Conservation (phyloP, 2,888 invertebrate species). For the Morpho achilles region DNA sequence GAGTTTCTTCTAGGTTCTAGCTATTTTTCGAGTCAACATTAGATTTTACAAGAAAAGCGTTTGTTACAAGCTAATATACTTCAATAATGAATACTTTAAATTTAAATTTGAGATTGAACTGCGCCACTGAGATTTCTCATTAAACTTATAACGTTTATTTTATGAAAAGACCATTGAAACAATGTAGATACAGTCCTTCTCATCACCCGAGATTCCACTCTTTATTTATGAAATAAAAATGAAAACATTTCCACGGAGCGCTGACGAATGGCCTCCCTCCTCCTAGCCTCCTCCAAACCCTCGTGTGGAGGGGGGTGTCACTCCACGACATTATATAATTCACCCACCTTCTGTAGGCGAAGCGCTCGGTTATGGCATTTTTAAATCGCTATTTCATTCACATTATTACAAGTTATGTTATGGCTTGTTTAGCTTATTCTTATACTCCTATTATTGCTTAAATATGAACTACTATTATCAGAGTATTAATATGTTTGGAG, state of each 20-base stretch:
- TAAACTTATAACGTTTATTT: background rate
- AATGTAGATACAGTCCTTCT: constrained; percentile 36
- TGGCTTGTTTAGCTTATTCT: too few species aligned
- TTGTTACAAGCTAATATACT: too few species aligned
- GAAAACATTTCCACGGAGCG: constrained; percentile 71
- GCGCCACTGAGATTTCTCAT: too few species aligned
- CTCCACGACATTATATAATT: constrained; percentile 33
- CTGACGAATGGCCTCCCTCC: constrained; percentile 45
- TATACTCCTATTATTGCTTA: too few species aligned
- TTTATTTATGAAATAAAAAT: constrained; percentile 78
- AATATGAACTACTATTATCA: too few species aligned
- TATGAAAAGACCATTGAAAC: constrained; percentile 16
- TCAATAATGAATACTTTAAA: too few species aligned
- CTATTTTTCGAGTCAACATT: too few species aligned
- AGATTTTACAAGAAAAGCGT: too few species aligned
- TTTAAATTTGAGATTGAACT: too few species aligned
- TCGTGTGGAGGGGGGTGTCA: constrained; percentile 19
- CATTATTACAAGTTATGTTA: constrained; percentile 8
- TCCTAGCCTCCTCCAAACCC: constrained; percentile 26
- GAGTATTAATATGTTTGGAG: too few species aligned
- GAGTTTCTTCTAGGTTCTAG: too few species aligned
- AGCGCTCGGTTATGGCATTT: constrained; percentile 26
- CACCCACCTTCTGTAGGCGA: constrained; percentile 32
- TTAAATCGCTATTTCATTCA: constrained; percentile 23
- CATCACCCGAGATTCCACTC: constrained; percentile 65